Percentiles rank a stretch among this genome's conserved stretches.
These are phyloP conservation scores for Trichogramma evanescens DNA, from an alignment of 2,888 invertebrate genomes.

Conservation along the genomic window DNA sequence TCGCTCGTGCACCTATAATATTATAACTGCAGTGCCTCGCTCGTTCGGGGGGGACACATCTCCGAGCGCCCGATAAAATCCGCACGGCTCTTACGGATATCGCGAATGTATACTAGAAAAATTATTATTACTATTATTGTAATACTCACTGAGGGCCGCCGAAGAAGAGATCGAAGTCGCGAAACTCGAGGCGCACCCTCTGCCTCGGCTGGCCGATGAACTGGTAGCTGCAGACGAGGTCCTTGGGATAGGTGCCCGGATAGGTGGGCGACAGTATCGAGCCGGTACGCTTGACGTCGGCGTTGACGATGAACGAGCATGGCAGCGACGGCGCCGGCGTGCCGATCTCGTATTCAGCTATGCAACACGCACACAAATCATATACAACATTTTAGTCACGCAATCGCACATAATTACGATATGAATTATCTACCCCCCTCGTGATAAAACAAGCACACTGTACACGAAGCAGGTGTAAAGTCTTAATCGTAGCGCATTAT, in stretches of 20 bases:
- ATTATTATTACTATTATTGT: too few species aligned
- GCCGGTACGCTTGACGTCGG: slow-evolving; percentile 66
- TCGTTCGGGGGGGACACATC: too few species aligned
- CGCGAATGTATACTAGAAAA: too few species aligned
- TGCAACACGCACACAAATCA: not conserved
- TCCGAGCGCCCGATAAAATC: too few species aligned
- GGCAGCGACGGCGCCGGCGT: slow-evolving; percentile 77
- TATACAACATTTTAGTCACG: not conserved
- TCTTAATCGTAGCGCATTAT: not conserved
- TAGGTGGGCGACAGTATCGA: slow-evolving; percentile 94
- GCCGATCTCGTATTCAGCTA: slow-evolving; percentile 90
- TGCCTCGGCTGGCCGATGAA: slow-evolving; percentile 86
- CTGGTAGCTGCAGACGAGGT: slow-evolving; percentile 85
- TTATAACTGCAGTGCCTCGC: too few species aligned
- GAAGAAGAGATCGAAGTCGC: slow-evolving; percentile 97
- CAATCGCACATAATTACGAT: not conserved
- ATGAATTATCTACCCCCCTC: too few species aligned
- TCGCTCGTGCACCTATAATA: too few species aligned
- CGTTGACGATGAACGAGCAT: slow-evolving; percentile 83
- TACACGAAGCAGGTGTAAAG: not conserved
- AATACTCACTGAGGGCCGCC: slow-evolving; percentile 93
- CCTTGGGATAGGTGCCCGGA: slow-evolving; percentile 98
- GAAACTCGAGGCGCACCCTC: slow-evolving; percentile 88
- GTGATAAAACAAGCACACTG: too few species aligned
- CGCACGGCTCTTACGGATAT: too few species aligned